phyloP scores from a whole-genome alignment of 2,113 vertebrate species.

The Orientallactaga bullata region DNA sequence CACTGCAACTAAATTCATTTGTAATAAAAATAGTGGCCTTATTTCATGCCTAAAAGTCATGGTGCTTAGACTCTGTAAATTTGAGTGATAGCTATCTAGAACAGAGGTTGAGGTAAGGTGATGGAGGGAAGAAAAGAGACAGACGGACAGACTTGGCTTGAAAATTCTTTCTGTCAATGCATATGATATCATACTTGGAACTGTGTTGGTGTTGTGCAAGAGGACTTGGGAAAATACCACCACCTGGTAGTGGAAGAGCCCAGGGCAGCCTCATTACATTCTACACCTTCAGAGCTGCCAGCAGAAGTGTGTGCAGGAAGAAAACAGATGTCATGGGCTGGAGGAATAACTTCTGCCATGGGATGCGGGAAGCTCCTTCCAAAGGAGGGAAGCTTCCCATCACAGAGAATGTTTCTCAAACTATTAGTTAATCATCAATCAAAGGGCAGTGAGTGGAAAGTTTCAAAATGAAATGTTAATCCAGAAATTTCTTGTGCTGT shows the following conservation, averaged over 20 bases:
- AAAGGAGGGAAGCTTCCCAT: conserved; percentile 7
- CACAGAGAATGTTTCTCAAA: background rate
- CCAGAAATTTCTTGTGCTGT: background rate
- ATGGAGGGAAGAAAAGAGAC: background rate
- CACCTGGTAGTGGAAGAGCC: conserved; percentile 15
- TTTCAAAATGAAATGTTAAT: conserved; percentile 31
- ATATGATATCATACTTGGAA: conserved; percentile 67
- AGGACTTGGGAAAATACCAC: conserved; percentile 31
- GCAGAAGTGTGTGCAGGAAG: conserved; percentile 31
- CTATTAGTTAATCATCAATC: conserved; percentile 14
- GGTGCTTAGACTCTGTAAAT: background rate
- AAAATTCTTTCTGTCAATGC: conserved; percentile 40
- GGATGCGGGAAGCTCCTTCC: background rate
- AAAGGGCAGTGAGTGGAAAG: background rate
- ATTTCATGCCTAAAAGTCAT: background rate
- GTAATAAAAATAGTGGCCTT: background rate
- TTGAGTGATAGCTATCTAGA: background rate
- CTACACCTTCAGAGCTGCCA: conserved; percentile 46
- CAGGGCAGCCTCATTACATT: background rate
- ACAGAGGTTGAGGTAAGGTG: background rate
- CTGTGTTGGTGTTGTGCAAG: conserved; percentile 53
- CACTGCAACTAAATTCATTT: conserved; percentile 30
- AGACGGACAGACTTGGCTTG: background rate
- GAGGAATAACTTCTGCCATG: background rate
- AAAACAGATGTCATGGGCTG: conserved; percentile 58